phyloP scores from a whole-genome alignment of 2,888 invertebrate genomes.

The Melinopterus prodromus region DNA sequence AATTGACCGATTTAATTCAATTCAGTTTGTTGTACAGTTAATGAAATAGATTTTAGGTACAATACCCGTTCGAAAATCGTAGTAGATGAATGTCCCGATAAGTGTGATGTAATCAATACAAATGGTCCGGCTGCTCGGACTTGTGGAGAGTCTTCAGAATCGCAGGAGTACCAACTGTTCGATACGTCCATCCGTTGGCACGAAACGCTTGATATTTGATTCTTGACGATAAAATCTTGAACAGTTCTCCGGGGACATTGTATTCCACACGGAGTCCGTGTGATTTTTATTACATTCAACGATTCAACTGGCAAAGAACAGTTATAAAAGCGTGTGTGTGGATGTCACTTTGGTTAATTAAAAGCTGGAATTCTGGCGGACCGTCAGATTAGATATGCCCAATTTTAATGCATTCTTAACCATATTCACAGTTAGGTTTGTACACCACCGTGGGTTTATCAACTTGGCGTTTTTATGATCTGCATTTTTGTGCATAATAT shows the following conservation, averaged over 20 bases:
- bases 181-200: no score
- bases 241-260: background rate
- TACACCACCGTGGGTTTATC: background rate
- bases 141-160: background rate
- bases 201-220: background rate
- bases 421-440: background rate
- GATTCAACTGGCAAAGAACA: background rate
- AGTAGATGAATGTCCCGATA: no score
- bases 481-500: background rate
- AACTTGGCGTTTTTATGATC: background rate
- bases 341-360: background rate
- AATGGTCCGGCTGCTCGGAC: no score
- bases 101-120: no score
- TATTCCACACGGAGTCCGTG: background rate
- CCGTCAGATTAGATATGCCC: background rate
- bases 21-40: no score
- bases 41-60: no score
- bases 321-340: background rate
- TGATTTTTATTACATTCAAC: conserved; percentile 4
- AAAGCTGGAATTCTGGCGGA: background rate
- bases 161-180: background rate
- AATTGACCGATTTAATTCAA: no score
- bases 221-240: background rate
- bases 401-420: background rate
- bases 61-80: no score